Conservation (phyloP, 2,113 vertebrate species). For the Oncorhynchus nerka region DNA sequence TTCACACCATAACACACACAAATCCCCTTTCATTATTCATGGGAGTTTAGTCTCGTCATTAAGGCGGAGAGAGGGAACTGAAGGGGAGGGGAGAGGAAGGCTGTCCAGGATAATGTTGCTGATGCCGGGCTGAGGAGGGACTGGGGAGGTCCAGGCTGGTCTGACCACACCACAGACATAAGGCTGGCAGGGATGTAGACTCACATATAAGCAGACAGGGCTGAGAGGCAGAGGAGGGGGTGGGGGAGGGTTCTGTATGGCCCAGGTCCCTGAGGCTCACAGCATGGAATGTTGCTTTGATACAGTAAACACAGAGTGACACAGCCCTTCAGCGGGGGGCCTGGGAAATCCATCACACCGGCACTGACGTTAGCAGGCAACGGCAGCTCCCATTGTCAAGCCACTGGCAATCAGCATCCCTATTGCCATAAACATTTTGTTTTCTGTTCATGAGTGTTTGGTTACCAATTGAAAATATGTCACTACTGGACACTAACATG, state of each 20-base stretch:
- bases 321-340: constrained; percentile 45
- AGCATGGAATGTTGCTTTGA: constrained; percentile 47
- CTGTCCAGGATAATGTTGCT: constrained; percentile 23
- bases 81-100: constrained; percentile 30
- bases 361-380: constrained; percentile 25
- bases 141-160: constrained; percentile 11
- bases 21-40: constrained; percentile 74
- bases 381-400: constrained; percentile 22
- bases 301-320: constrained; percentile 60
- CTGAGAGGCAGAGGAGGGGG: constrained; percentile 17
- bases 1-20: constrained; percentile 69
- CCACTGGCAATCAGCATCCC: constrained; percentile 13
- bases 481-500: background rate
- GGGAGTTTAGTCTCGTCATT: constrained; percentile 73
- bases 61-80: constrained; percentile 46
- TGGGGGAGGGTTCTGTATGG: constrained; percentile 37
- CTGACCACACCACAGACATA: constrained; percentile 5
- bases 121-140: constrained; percentile 18
- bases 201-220: constrained; percentile 39
- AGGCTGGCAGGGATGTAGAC: constrained; percentile 29
- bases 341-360: constrained; percentile 45
- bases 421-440: background rate
- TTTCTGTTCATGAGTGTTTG: background rate
- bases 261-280: constrained; percentile 38
- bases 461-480: background rate